Evolutionary conservation across 2,113 vertebrate genomes (phyloP).

Genomic region (Anolis sagrei): DNA sequence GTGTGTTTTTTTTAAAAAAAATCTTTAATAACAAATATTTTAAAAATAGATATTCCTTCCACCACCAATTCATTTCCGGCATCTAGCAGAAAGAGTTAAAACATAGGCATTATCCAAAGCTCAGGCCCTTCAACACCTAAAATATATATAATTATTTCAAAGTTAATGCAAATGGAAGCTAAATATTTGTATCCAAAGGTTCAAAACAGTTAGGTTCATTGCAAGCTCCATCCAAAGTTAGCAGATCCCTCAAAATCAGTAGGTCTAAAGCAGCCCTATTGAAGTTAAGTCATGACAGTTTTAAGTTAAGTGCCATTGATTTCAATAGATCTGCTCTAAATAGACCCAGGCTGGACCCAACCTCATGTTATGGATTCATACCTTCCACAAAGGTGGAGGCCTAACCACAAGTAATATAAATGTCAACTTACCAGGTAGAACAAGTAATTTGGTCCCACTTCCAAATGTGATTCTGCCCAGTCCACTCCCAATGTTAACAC

Average conservation of each 20-base stretch:
- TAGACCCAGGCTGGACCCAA: background rate
- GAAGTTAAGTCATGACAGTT: too few species aligned
- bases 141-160: too few species aligned
- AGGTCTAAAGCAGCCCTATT: background rate
- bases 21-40: too few species aligned
- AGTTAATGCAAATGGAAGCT: background rate
- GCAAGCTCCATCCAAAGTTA: too few species aligned
- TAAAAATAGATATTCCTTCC: too few species aligned
- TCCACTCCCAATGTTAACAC: slow-evolving; percentile 46
- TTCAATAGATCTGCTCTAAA: background rate
- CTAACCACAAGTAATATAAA: background rate
- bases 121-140: too few species aligned
- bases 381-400: background rate
- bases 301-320: background rate
- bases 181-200: background rate
- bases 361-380: background rate
- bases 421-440: slow-evolving; percentile 59
- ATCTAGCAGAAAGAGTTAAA: too few species aligned
- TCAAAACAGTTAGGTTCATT: too few species aligned
- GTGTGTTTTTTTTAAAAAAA: too few species aligned
- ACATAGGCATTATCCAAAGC: too few species aligned
- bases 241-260: background rate
- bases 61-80: too few species aligned
- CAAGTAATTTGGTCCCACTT: slow-evolving; percentile 54
- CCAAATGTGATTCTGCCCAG: slow-evolving; percentile 51